These are phyloP conservation scores for Eilema depressum DNA, from an alignment of 2,888 invertebrate species.

Conservation along the genomic window DNA sequence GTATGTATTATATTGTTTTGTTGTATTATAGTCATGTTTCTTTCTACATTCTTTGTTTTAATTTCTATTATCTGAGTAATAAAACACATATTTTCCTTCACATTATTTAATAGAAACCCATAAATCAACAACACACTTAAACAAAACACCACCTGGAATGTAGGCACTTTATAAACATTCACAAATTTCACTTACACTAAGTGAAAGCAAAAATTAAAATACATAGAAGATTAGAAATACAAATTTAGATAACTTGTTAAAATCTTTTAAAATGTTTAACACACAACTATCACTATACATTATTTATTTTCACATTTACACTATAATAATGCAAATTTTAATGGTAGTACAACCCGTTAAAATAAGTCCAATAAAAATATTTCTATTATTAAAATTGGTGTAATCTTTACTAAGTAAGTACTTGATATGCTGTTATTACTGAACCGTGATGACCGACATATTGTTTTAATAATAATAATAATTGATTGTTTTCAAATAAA, in stretches of 20 bases:
- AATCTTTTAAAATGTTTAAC: slow-evolving; percentile 37
- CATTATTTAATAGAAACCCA: slow-evolving; percentile 65
- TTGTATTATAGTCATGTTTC: slow-evolving; percentile 80
- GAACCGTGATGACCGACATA: slow-evolving; percentile 47
- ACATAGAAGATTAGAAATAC: slow-evolving; percentile 22
- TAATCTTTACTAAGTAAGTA: slow-evolving; percentile 25
- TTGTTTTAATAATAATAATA: no score
- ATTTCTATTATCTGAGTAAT: slow-evolving; percentile 21
- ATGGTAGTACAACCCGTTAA: slow-evolving; percentile 38
- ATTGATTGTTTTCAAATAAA: no score
- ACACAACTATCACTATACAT: slow-evolving; percentile 35
- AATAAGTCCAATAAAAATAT: slow-evolving; percentile 18
- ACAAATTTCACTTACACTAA: slow-evolving; percentile 28
- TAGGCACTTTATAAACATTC: slow-evolving; percentile 76
- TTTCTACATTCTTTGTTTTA: slow-evolving; percentile 57
- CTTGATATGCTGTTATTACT: slow-evolving; percentile 50
- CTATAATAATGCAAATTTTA: slow-evolving; percentile 31
- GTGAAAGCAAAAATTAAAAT: slow-evolving; percentile 36
- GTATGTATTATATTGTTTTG: slow-evolving; percentile 75
- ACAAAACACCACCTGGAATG: slow-evolving; percentile 78
- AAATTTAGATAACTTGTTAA: slow-evolving; percentile 34
- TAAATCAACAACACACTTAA: slow-evolving; percentile 65
- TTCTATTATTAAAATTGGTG: slow-evolving; percentile 22
- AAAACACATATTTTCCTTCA: slow-evolving; percentile 37
- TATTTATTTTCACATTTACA: slow-evolving; percentile 29